These are phyloP conservation scores for Pelecanus crispus DNA, from an alignment of 2,113 vertebrate species.

Conservation along the genomic window DNA sequence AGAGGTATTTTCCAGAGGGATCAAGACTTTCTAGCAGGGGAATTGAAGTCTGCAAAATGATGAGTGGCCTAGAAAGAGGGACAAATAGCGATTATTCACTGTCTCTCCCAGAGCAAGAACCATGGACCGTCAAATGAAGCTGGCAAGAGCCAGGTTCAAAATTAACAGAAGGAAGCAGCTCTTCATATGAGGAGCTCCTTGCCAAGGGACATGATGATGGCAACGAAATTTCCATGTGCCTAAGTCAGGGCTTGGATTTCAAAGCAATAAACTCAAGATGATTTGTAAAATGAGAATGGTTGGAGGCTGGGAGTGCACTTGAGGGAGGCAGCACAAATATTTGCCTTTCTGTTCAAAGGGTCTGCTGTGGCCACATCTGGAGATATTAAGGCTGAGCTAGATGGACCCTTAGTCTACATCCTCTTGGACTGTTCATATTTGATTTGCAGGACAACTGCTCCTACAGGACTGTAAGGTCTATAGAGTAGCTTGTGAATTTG, in stretches of 20 bases:
- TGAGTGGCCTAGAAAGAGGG: not conserved
- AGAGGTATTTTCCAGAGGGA: not conserved
- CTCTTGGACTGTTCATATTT: not conserved
- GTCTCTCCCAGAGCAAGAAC: not conserved
- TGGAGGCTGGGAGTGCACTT: not conserved
- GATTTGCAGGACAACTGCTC: not conserved
- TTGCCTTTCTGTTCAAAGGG: not conserved
- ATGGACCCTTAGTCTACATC: not conserved
- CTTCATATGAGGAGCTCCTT: not conserved
- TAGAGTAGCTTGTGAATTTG: not conserved
- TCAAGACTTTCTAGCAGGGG: not conserved
- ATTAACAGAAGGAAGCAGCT: not conserved
- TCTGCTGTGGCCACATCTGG: not conserved
- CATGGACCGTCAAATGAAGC: not conserved
- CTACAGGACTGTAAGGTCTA: not conserved
- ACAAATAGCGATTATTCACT: rapidly evolving
- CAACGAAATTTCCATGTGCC: not conserved
- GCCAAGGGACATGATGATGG: not conserved
- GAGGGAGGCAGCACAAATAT: not conserved
- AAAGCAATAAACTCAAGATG: not conserved
- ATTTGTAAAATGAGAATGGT: not conserved
- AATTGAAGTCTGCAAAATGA: not conserved
- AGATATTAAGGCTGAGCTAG: not conserved
- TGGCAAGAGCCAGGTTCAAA: not conserved
- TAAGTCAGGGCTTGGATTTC: not conserved